Evolutionary conservation across 2,888 invertebrate species (phyloP).

Genomic region (Aphidoletes aphidimyza): DNA sequence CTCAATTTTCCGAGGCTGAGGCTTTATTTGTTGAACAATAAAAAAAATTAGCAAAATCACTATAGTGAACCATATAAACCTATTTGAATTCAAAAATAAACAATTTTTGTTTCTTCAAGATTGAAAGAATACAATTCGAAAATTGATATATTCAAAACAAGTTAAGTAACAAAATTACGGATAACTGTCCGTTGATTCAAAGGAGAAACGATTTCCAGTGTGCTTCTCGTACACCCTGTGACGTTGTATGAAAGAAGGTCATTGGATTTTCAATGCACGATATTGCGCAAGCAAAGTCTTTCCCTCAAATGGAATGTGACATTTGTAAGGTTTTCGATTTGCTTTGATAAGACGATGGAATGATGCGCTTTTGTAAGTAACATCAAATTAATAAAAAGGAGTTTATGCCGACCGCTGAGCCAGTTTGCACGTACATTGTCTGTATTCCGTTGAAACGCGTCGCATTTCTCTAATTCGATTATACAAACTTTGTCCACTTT

Average conservation of each 20-base stretch:
- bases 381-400: not conserved
- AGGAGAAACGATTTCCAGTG: constrained; percentile 20
- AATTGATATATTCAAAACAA: not conserved
- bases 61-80: no score
- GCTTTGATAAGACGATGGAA: not conserved
- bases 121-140: no score
- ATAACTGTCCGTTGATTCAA: not conserved
- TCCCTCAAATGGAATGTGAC: not conserved
- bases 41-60: no score
- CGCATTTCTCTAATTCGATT: not conserved
- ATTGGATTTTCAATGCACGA: not conserved
- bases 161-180: not conserved
- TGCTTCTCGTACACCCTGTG: constrained; percentile 3
- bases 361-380: not conserved
- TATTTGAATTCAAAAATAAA: not conserved
- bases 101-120: no score
- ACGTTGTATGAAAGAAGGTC: not conserved
- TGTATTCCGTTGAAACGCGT: not conserved
- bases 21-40: no score
- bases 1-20: no score
- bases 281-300: not conserved
- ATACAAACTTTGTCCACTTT: not conserved
- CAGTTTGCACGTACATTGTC: constrained; percentile 42
- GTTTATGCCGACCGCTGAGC: not conserved
- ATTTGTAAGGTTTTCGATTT: not conserved